Evolutionary conservation across 1,140 invertebrate species (phyloP).

Genomic region (Pachypsylla venusta): DNA sequence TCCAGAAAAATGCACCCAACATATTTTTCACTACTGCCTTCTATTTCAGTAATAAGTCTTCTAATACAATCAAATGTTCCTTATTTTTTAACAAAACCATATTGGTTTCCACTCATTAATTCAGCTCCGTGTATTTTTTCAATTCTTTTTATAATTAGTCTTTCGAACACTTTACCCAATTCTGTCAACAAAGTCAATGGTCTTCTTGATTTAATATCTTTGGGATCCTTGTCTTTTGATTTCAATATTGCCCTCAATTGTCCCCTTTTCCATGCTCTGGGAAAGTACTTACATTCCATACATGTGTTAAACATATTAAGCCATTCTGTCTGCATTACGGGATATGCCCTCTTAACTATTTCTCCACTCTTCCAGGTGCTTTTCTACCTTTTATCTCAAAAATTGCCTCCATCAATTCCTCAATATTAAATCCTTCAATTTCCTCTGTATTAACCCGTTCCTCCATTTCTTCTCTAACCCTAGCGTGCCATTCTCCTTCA

Average conservation of each 20-base stretch:
- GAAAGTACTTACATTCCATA: background rate
- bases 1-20: background rate
- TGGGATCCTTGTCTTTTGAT: background rate
- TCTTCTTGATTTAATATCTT: slow-evolving; percentile 6
- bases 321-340: background rate
- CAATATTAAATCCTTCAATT: background rate
- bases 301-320: background rate
- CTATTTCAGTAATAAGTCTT: background rate
- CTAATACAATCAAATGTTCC: background rate
- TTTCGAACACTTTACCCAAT: background rate
- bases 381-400: background rate
- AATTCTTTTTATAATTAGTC: background rate
- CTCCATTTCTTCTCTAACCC: background rate
- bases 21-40: background rate
- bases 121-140: background rate
- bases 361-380: background rate
- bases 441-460: background rate
- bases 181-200: background rate
- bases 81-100: slow-evolving; percentile 2
- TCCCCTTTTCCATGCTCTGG: background rate
- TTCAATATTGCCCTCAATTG: background rate
- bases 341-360: background rate
- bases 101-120: background rate
- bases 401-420: background rate
- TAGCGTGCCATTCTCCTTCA: background rate